Base-by-base conservation (phyloP, 2,113 vertebrate species). In the Hippocampus comes region DNA sequence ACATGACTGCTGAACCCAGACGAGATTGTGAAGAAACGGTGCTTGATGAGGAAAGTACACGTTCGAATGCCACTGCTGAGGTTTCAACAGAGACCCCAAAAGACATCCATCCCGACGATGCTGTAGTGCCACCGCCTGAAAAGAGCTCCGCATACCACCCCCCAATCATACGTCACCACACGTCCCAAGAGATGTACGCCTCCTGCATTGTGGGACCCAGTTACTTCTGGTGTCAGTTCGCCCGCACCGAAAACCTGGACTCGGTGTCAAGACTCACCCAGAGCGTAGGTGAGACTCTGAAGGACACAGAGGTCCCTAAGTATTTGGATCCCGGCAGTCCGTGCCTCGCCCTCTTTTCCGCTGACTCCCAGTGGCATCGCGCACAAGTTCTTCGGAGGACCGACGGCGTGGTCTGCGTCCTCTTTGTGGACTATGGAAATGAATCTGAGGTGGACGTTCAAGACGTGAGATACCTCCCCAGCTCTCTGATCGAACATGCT, bases 401-500 rank as follows among this genome's bases (percentile, higher is more conserved):
- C 6, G 88, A 69, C 5, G 56, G 63, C 34, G 41, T 18, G 0
- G 1, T 94, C 0, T 72, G 71, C 0, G 88, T 97, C 65, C 75
- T 92, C 63, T 93, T 94, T 2, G 73, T 97, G 56, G 95, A 97
- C 84, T 95, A 94, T 0, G 95, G 96, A 59, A 95, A 94, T 0
- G 76, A 92, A 42, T 92, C 91, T 48, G 74, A 89, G 0, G 72
- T 92, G 27, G 75, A 87, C 34, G 23, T 87, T 20, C 84, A 90
- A 21, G 63, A 88, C 46, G 68, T 96, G 65, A 92, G 71, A 73
- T 66, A 77, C 14, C 81, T 97, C 2, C 90, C 94, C 0, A 5
- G 71, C 4, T 79, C 83, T 18, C 83, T 97, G 41, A 42, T 94
- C 12, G 18, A 72, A 11, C 48, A 90, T 12, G 85, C 90, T 21